These are phyloP conservation scores for Umimayanthus kanabou DNA, from an alignment of 92 coral and sea anemone species.

Conservation along the genomic window DNA sequence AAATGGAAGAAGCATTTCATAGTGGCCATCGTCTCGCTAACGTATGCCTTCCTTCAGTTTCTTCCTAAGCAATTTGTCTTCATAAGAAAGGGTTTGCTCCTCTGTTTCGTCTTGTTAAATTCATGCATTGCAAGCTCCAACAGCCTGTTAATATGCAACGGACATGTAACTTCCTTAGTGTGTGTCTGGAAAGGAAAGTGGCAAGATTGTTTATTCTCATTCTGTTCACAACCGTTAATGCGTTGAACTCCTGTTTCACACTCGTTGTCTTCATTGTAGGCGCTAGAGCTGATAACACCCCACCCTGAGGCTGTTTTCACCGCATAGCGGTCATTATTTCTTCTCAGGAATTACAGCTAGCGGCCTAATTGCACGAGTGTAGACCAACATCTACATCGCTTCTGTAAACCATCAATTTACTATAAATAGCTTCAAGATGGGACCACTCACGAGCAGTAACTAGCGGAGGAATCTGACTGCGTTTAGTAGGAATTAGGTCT, in stretches of 20 bases:
- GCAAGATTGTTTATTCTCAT: not conserved
- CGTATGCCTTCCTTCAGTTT: too few relatives aligned
- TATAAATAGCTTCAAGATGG: slow-evolving; percentile 52
- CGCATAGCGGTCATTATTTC: slow-evolving; percentile 51
- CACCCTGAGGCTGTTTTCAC: slow-evolving; percentile 55
- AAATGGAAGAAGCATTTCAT: too few relatives aligned
- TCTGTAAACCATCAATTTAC: slow-evolving; percentile 44
- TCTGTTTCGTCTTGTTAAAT: too few relatives aligned
- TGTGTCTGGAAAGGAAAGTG: not conserved
- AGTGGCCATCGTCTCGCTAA: too few relatives aligned
- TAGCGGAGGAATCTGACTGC: slow-evolving; percentile 57
- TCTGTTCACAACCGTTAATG: not conserved
- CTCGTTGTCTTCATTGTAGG: not conserved
- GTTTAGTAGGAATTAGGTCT: slow-evolving; percentile 47
- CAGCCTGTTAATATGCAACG: too few relatives aligned
- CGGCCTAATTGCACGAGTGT: slow-evolving; percentile 48
- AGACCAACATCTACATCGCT: slow-evolving; percentile 39
- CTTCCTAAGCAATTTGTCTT: too few relatives aligned
- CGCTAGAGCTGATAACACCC: slow-evolving; percentile 44
- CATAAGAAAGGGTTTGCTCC: too few relatives aligned
- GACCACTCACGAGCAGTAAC: slow-evolving; percentile 57
- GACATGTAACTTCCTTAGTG: not conserved
- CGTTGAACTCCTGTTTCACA: not conserved
- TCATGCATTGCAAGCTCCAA: too few relatives aligned
- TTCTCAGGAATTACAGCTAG: slow-evolving; percentile 32